phyloP scores from a whole-genome alignment of 1,140 invertebrate genomes.

The Ceratina australensis region DNA sequence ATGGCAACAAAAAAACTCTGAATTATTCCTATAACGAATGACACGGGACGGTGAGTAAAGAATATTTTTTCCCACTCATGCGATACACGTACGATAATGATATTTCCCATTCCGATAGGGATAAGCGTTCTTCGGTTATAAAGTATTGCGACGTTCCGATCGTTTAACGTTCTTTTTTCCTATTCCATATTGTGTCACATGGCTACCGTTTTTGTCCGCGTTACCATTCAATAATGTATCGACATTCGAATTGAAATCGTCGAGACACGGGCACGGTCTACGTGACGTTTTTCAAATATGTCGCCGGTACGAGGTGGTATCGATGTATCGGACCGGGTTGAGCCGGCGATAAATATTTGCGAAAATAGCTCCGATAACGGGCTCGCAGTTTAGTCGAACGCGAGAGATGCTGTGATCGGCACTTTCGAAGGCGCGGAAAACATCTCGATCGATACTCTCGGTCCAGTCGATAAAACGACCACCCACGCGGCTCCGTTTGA shows the following conservation, averaged over 20 bases:
- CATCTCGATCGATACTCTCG: slow-evolving; percentile 21
- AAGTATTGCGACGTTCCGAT: too few relatives aligned
- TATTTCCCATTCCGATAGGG: too few relatives aligned
- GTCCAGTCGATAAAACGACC: neutral
- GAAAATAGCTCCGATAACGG: slow-evolving; percentile 43
- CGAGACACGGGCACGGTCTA: neutral
- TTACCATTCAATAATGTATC: neutral
- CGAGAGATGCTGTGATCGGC: slow-evolving; percentile 29
- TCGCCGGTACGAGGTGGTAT: slow-evolving; percentile 34
- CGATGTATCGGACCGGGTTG: slow-evolving; percentile 46
- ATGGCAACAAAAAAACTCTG: too few relatives aligned
- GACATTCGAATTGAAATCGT: slow-evolving; percentile 2
- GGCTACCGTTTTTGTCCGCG: neutral
- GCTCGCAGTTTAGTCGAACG: slow-evolving; percentile 5
- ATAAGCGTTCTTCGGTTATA: too few relatives aligned
- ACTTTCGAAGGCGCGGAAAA: slow-evolving; percentile 34
- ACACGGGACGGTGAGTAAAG: too few relatives aligned
- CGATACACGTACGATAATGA: too few relatives aligned
- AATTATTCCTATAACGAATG: too few relatives aligned
- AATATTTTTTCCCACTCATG: too few relatives aligned
- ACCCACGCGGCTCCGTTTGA: too few relatives aligned
- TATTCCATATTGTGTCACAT: too few relatives aligned
- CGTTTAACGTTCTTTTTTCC: too few relatives aligned
- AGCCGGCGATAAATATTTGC: slow-evolving; percentile 55
- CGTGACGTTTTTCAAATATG: slow-evolving; percentile 23